Evolutionary conservation across 2,113 vertebrate genomes (phyloP), one percentile per base, ranked within the genome.

Genomic region (Muscicapa adusta): DNA sequence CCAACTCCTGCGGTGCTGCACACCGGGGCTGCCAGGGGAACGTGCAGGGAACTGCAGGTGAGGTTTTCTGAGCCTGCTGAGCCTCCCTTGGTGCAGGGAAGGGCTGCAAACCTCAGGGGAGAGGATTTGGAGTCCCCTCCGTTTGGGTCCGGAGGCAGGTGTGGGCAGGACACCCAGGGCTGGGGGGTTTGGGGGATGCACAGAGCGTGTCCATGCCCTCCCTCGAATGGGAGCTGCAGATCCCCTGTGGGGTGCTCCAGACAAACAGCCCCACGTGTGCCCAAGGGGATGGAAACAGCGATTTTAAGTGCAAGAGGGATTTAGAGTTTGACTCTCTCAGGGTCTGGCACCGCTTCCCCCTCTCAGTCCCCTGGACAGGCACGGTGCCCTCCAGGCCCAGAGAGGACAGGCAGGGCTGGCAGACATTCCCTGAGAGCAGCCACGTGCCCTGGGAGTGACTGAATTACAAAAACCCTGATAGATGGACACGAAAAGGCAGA

Each of bases 381-480:
- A 2, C 14, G 0, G 2, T 0, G 12, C 12, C 18, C 48, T 7
- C 4, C 56, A 23, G 24, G 25, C 56, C 2, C 4, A 7, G 48
- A 13, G 18, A 2, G 77, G 28, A 13, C 38, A 18, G 17, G 10
- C 20, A 2, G 2, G 0, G 31, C 38, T 15, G 65, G 48, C 14
- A 31, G 63, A 7, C 0, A 3, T 10, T 12, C 45, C 1, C 26
- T 0, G 34, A 2, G 3, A 53, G 40, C n/a, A 5, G 2, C 33
- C 47, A 1, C 2, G 0, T 6, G 15, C 42, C 50, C 47, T 2
- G 34, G 25, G 54, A 50, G 31, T 0, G 1, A 26, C 57, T 1
- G 1, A 28, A 3, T 6, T 2, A 18, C 57, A 53, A 12, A 43
- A 34, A 14, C 1, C 47, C 18, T 14, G 47, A 8, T 3, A 42